A percentile compares a stretch with the other conserved stretches of the same genome.
phyloP scores from a whole-genome alignment of 2,797 vertebrate species.

The Epinephelus awoara region DNA sequence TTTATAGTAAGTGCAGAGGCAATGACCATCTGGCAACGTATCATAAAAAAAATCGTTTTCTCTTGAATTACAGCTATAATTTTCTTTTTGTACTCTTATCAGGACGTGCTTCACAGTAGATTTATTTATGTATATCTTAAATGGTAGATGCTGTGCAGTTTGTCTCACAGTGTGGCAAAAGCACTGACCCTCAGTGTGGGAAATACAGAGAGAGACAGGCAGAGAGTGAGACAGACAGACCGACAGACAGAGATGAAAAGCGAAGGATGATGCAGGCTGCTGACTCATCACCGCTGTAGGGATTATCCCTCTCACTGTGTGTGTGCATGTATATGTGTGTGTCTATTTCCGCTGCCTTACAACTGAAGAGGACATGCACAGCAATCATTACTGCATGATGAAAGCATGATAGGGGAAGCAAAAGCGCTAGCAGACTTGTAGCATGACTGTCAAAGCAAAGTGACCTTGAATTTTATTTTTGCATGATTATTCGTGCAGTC shows the following conservation, averaged over 20 bases:
- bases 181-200: conserved; percentile 11
- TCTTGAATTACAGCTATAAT: neutral
- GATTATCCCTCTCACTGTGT: conserved; percentile 62
- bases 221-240: conserved; percentile 40
- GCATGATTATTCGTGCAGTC: conserved; percentile 27
- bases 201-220: conserved; percentile 35
- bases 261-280: conserved; percentile 69
- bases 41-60: no score
- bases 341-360: conserved; percentile 36
- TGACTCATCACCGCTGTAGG: conserved; percentile 77
- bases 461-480: conserved; percentile 51
- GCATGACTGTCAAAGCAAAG: conserved; percentile 38
- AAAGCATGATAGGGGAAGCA: conserved; percentile 47
- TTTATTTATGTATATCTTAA: neutral
- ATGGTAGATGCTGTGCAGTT: conserved; percentile 12
- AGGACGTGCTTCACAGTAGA: neutral
- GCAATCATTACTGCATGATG: conserved; percentile 50
- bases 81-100: neutral
- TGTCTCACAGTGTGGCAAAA: conserved; percentile 18
- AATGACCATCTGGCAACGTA: neutral
- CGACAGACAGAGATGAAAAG: conserved; percentile 50
- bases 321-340: neutral
- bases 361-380: conserved; percentile 41
- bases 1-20: neutral
- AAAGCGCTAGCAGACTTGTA: conserved; percentile 18